phyloP scores from a whole-genome alignment of 2,888 invertebrate genomes.

The Netelia fuscicornis region DNA sequence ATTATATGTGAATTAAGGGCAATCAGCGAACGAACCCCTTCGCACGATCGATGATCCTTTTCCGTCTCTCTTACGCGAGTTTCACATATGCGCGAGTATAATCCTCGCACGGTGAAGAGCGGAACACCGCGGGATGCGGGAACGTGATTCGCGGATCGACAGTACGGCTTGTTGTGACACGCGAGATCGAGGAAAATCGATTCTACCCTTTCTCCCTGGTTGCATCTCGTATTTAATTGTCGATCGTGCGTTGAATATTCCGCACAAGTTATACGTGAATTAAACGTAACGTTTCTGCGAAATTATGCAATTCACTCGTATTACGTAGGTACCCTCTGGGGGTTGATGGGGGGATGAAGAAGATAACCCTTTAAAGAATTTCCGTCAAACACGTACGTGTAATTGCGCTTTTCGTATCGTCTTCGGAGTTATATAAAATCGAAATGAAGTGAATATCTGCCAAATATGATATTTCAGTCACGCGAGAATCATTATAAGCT shows the following conservation, averaged over 20 bases:
- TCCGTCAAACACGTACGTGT: background rate
- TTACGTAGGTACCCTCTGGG: background rate
- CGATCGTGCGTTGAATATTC: constrained; percentile 47
- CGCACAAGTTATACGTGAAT: constrained; percentile 12
- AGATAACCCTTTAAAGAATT: background rate
- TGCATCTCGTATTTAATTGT: constrained; percentile 45
- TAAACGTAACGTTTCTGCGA: background rate
- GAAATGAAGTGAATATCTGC: constrained; percentile 10
- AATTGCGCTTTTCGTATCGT: constrained; percentile 46
- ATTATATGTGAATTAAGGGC: constrained; percentile 80
- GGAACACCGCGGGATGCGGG: background rate
- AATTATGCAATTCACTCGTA: constrained; percentile 41
- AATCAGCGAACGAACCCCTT: constrained; percentile 70
- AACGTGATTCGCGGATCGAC: constrained; percentile 1
- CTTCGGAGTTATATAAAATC: constrained; percentile 39
- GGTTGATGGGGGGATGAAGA: background rate
- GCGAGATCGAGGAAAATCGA: constrained; percentile 57
- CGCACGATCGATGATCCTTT: constrained; percentile 41
- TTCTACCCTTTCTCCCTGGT: constrained; percentile 33
- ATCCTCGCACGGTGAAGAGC: background rate
- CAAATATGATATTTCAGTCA: constrained; percentile 38
- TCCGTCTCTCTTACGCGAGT: constrained; percentile 7
- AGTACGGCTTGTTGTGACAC: constrained; percentile 55
- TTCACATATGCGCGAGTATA: background rate
- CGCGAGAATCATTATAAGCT: constrained; percentile 61